phyloP scores from a whole-genome alignment of 2,888 invertebrate species.

The Augochlorella aurata region DNA sequence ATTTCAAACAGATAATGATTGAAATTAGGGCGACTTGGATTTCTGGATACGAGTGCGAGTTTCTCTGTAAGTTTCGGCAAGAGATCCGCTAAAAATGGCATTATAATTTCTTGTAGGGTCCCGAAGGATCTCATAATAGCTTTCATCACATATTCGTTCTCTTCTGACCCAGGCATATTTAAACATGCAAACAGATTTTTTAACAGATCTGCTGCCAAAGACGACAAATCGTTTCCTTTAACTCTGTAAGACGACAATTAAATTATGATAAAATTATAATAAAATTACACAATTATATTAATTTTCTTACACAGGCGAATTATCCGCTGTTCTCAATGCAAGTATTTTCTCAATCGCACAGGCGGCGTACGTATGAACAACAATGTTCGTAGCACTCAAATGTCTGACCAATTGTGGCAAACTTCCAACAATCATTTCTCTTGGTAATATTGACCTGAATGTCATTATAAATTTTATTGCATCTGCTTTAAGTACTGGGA shows the following conservation, averaged over 20 bases:
- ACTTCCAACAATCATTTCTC: conserved; percentile 88
- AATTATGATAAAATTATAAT: not conserved
- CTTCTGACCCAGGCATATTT: conserved; percentile 88
- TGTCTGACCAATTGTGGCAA: conserved; percentile 91
- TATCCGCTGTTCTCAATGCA: conserved; percentile 86
- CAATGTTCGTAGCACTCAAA: conserved; percentile 89
- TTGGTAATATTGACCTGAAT: conserved; percentile 94
- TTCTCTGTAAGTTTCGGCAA: conserved; percentile 93
- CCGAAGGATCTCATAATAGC: conserved; percentile 95
- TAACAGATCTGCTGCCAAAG: conserved; percentile 88
- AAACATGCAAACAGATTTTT: conserved; percentile 90
- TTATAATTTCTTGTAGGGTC: conserved; percentile 89
- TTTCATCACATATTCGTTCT: conserved; percentile 99
- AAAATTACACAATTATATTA: conserved; percentile 18
- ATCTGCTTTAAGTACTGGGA: conserved; percentile 97
- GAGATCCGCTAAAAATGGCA: conserved; percentile 91
- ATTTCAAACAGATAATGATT: conserved; percentile 99
- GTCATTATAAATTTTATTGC: conserved; percentile 98
- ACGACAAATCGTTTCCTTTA: conserved; percentile 85
- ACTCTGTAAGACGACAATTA: conserved; percentile 81
- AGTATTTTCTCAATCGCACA: conserved; percentile 95
- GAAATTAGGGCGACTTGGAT: conserved; percentile 98
- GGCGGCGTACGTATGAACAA: conserved; percentile 97
- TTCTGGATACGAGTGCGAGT: conserved; percentile 92
- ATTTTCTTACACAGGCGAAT: conserved; percentile 83